Evolutionary conservation across 1,140 invertebrate genomes (phyloP).

Genomic region (Leptinotarsa defecta): DNA sequence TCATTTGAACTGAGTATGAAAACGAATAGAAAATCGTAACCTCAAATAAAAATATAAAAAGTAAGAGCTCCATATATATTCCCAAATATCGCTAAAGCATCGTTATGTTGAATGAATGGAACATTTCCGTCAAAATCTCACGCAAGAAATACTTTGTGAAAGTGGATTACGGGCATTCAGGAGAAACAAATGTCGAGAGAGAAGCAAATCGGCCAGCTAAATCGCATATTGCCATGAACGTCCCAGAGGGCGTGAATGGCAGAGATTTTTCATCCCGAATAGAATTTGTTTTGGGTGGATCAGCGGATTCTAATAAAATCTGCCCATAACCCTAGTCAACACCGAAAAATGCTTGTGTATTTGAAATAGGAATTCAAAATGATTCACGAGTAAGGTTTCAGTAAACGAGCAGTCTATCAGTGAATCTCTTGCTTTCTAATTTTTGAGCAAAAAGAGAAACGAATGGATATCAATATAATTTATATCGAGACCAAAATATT

Average conservation of each 20-base stretch:
- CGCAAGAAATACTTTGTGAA: conserved; percentile 4
- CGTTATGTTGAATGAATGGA: background rate
- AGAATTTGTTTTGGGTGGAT: background rate
- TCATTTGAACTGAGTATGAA: too few relatives aligned
- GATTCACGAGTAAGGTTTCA: too few relatives aligned
- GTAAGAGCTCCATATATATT: background rate
- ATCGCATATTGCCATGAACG: conserved; percentile 7
- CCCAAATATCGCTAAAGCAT: background rate
- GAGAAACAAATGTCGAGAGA: background rate
- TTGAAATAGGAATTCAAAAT: too few relatives aligned
- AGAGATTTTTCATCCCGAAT: background rate
- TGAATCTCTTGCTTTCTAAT: too few relatives aligned
- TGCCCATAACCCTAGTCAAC: too few relatives aligned
- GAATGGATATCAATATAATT: too few relatives aligned
- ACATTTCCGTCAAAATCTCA: background rate
- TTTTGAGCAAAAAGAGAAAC: too few relatives aligned
- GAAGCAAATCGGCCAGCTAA: background rate
- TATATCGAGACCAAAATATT: too few relatives aligned
- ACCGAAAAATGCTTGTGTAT: too few relatives aligned
- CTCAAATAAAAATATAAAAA: background rate
- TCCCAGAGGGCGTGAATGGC: background rate
- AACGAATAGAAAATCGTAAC: background rate
- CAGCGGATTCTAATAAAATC: too few relatives aligned
- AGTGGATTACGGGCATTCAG: conserved; percentile 1
- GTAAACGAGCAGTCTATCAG: too few relatives aligned